A percentile compares a stretch with the other conserved stretches of the same genome.
Evolutionary conservation across 2,113 vertebrate genomes (phyloP).

Genomic region (Megatriorchis doriae): DNA sequence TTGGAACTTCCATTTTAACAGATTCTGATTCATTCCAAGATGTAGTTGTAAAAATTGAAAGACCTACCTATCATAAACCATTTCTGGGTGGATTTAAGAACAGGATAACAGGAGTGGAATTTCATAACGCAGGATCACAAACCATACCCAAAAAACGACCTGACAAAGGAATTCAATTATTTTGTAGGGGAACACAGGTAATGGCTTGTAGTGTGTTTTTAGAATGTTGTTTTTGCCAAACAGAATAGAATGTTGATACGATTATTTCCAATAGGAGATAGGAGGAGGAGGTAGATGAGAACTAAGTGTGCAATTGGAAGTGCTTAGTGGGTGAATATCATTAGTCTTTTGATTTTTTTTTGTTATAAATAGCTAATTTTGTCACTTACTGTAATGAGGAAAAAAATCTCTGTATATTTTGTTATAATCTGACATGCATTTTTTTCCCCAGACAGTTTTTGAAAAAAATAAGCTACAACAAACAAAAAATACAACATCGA

Average conservation of each 20-base stretch:
- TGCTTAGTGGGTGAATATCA: neutral
- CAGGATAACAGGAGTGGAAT: constrained; percentile 79
- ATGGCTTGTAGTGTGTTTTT: neutral
- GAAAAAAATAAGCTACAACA: constrained; percentile 76
- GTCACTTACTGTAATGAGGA: neutral
- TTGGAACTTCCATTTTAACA: constrained; percentile 50
- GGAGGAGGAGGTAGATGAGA: neutral
- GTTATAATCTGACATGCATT: neutral
- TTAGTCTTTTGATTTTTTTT: neutral
- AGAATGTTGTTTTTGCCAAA: neutral
- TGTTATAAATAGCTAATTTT: neutral
- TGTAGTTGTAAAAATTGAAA: constrained; percentile 82
- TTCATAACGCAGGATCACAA: constrained; percentile 88
- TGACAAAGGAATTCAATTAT: constrained; percentile 59
- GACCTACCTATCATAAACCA: constrained; percentile 74
- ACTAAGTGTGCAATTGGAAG: neutral
- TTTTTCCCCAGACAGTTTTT: constrained; percentile 75
- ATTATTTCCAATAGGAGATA: neutral
- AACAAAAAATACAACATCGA: constrained; percentile 76
- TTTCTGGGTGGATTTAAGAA: constrained; percentile 92
- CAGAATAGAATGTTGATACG: neutral
- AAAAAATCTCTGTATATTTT: neutral
- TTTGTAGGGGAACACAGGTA: constrained; percentile 88
- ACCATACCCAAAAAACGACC: constrained; percentile 75
- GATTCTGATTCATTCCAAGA: constrained; percentile 69